These are phyloP conservation scores for Timema podura DNA, from an alignment of 2,888 invertebrate genomes.

Conservation along the genomic window DNA sequence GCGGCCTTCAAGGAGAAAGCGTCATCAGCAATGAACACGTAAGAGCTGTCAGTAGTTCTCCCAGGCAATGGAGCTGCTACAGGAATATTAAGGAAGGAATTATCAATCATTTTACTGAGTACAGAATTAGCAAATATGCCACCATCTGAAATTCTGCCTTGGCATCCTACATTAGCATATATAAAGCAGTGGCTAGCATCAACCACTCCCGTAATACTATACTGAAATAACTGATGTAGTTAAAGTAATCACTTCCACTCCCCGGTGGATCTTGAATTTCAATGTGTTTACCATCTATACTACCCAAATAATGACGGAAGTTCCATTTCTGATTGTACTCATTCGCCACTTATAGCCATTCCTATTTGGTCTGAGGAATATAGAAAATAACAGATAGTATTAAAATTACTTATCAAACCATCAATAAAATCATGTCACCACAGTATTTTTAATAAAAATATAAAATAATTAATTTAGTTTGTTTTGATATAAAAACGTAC, in stretches of 20 bases:
- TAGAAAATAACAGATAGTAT: not conserved
- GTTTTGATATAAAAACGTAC: too few species aligned
- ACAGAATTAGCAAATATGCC: conserved; percentile 11
- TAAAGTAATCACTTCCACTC: conserved; percentile 11
- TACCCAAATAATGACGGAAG: not conserved
- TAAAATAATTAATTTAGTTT: not conserved
- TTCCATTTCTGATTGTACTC: conserved; percentile 5
- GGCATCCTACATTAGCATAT: conserved; percentile 8
- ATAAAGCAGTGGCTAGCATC: conserved; percentile 5
- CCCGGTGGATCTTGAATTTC: not conserved
- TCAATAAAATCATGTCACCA: not conserved
- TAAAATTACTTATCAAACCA: too few species aligned
- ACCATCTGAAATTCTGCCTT: conserved; percentile 9
- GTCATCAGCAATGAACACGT: conserved; percentile 3
- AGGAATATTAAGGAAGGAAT: conserved; percentile 7
- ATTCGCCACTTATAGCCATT: conserved; percentile 9
- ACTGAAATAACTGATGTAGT: conserved; percentile 6
- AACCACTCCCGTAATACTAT: not conserved
- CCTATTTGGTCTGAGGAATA: not conserved
- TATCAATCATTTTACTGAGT: conserved; percentile 7
- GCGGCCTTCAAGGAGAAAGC: conserved; percentile 3
- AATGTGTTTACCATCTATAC: conserved; percentile 7
- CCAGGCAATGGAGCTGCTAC: conserved; percentile 9
- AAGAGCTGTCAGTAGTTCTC: conserved; percentile 2
- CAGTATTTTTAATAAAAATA: not conserved